These are phyloP conservation scores for Perizoma affinitatum DNA, from an alignment of 2,888 invertebrate genomes.

Conservation along the genomic window DNA sequence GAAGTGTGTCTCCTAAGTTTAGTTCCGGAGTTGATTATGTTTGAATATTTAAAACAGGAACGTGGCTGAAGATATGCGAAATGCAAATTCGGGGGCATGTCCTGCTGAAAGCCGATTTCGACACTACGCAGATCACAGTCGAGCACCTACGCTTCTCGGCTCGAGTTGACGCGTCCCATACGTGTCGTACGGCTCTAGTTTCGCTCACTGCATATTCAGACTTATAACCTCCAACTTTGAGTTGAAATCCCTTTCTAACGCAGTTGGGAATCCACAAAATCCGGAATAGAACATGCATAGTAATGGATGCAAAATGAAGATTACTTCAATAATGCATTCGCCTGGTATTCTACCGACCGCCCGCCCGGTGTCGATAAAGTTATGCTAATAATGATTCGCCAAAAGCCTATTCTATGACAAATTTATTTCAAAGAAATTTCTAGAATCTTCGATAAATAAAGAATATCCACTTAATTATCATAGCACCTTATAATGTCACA, in stretches of 20 bases:
- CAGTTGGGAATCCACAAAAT: constrained; percentile 38
- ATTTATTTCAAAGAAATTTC: constrained; percentile 3
- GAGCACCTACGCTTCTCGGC: constrained; percentile 53
- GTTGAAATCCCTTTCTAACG: constrained; percentile 40
- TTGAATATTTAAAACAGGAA: constrained; percentile 61
- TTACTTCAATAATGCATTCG: constrained; percentile 44
- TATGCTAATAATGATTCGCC: constrained; percentile 22
- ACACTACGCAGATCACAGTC: constrained; percentile 48
- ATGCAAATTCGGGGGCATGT: constrained; percentile 60
- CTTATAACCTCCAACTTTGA: constrained; percentile 27
- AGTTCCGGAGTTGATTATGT: constrained; percentile 53
- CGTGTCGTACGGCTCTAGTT: constrained; percentile 33
- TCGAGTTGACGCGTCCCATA: constrained; percentile 50
- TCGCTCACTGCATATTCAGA: constrained; percentile 29
- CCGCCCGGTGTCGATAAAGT: constrained; percentile 29
- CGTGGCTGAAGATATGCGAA: constrained; percentile 48
- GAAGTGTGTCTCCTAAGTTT: constrained; percentile 42
- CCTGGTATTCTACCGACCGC: constrained; percentile 35
- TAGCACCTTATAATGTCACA: too few relatives aligned
- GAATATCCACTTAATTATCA: not conserved
- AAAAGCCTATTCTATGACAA: not conserved
- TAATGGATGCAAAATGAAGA: constrained; percentile 46
- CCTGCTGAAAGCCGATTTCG: constrained; percentile 60
- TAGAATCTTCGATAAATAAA: not conserved
- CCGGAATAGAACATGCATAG: constrained; percentile 48